Evolutionary conservation across 1,140 invertebrate species (phyloP).

Genomic region (Chrysomallon squamiferum): DNA sequence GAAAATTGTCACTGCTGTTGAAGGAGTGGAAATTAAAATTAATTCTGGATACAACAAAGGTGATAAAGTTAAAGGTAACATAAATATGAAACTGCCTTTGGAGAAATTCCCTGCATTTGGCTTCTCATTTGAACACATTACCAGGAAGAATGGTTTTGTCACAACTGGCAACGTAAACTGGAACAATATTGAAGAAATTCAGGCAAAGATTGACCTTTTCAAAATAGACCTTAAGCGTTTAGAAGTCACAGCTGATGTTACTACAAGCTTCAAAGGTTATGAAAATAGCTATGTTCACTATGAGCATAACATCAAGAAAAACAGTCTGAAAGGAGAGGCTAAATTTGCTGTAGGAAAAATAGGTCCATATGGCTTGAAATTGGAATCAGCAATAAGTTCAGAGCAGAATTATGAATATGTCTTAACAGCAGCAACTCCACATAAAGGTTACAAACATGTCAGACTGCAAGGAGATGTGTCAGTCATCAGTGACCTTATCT

Average conservation of each 20-base stretch:
- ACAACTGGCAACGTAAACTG: no score
- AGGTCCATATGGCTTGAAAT: background rate
- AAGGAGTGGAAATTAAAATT: no score
- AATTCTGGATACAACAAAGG: no score
- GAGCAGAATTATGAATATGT: background rate
- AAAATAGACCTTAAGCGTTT: background rate
- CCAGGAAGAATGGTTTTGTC: no score
- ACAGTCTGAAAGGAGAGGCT: background rate
- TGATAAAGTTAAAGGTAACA: no score
- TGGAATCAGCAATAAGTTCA: background rate
- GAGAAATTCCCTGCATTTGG: no score
- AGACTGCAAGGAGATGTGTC: background rate
- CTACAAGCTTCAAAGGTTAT: background rate
- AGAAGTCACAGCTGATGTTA: background rate
- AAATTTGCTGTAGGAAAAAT: background rate
- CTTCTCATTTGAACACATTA: no score
- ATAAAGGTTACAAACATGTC: conserved; percentile 2
- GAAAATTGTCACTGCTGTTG: no score
- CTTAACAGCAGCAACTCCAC: background rate
- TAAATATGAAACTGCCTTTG: no score
- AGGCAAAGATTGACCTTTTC: no score
- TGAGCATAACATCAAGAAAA: background rate
- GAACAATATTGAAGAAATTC: no score
- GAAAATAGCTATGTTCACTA: background rate
- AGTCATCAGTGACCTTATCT: no score